These are phyloP conservation scores for Pangasius sanitwongsei DNA, from an alignment of 2,797 vertebrate genomes.

Conservation along the genomic window DNA sequence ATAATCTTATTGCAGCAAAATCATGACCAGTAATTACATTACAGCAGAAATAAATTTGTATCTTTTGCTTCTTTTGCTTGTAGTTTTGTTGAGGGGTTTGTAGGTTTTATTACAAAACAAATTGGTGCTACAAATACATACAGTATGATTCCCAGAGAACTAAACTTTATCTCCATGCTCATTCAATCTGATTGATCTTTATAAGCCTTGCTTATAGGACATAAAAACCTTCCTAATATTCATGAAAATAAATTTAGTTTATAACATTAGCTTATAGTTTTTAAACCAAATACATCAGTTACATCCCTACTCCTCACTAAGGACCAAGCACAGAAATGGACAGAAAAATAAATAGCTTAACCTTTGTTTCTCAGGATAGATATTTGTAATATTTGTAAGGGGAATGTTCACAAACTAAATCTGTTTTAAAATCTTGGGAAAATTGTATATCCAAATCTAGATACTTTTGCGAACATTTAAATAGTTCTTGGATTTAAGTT, in stretches of 20 bases:
- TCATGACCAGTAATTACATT: constrained; percentile 32
- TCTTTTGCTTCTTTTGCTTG: constrained; percentile 23
- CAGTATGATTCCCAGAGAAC: constrained; percentile 35
- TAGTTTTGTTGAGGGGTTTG: constrained; percentile 21
- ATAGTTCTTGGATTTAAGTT: constrained; percentile 72
- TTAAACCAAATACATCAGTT: constrained; percentile 19
- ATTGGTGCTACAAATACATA: constrained; percentile 32
- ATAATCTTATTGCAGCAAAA: constrained; percentile 36
- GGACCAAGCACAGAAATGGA: constrained; percentile 28
- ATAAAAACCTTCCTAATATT: constrained; percentile 9
- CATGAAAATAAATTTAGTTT: constrained; percentile 31
- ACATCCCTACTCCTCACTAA: constrained; percentile 20
- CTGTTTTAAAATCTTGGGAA: constrained; percentile 14
- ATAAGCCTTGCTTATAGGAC: constrained; percentile 21
- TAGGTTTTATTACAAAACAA: constrained; percentile 25
- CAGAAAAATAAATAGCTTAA: constrained; percentile 49
- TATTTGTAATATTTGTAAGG: not conserved
- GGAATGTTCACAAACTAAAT: constrained; percentile 4
- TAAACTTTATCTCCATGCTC: constrained; percentile 46
- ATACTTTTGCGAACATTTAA: constrained; percentile 49
- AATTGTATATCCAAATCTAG: constrained; percentile 15
- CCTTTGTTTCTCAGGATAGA: constrained; percentile 23
- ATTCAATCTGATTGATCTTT: constrained; percentile 39
- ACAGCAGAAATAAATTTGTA: constrained; percentile 35
- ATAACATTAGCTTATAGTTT: constrained; percentile 12